Evolutionary conservation across 1,140 invertebrate genomes (phyloP).

Genomic region (Heliconius congener): DNA sequence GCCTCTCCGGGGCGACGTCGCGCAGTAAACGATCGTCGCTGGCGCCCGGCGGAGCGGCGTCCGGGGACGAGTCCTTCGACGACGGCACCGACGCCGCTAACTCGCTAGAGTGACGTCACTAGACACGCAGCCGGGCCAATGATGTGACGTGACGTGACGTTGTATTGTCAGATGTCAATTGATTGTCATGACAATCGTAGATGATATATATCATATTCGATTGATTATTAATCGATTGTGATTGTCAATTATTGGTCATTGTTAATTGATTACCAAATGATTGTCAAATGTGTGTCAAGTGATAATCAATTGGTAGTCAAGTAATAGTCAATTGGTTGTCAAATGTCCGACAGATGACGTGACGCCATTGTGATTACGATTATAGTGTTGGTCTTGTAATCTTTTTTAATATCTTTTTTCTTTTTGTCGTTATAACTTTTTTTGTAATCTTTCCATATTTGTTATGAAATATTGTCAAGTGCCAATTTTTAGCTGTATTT

Average conservation of each 20-base stretch:
- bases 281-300: background rate
- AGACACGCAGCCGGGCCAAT: background rate
- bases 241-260: background rate
- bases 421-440: background rate
- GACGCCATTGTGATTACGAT: constrained; percentile 11
- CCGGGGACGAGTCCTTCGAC: constrained; percentile 83
- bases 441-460: background rate
- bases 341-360: background rate
- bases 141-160: background rate
- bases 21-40: constrained; percentile 87
- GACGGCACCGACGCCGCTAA: constrained; percentile 80
- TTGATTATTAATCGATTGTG: background rate
- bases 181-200: background rate
- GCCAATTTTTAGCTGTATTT: background rate
- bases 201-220: background rate
- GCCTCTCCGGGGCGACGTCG: constrained; percentile 83
- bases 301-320: background rate
- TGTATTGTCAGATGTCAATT: background rate
- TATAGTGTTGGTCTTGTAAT: background rate
- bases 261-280: background rate
- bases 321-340: background rate
- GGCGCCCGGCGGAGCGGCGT: constrained; percentile 85
- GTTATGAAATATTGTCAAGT: background rate
- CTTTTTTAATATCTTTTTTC: background rate
- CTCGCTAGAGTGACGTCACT: constrained; percentile 67